Percentiles rank a stretch among this genome's conserved stretches.
Evolutionary conservation across 2,888 invertebrate genomes (phyloP).

Genomic region (Crematogaster levior): DNA sequence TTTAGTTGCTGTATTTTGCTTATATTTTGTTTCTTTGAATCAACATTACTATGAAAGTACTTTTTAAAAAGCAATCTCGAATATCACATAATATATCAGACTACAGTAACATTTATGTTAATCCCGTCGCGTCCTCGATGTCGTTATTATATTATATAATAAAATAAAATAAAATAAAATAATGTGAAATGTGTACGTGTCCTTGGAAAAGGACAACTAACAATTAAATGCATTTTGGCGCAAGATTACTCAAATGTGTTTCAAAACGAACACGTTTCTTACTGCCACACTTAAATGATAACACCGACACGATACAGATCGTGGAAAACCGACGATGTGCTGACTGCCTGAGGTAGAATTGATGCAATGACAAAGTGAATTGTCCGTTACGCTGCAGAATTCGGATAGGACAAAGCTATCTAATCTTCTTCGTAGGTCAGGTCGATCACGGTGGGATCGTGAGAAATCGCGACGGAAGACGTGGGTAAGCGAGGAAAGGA

Average conservation of each 20-base stretch:
- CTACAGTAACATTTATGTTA: background rate
- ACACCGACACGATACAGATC: conserved; percentile 32
- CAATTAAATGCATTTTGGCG: conserved; percentile 28
- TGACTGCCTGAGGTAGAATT: conserved; percentile 33
- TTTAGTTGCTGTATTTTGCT: too few species aligned
- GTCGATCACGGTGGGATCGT: conserved; percentile 68
- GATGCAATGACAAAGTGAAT: conserved; percentile 56
- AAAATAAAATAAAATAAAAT: conserved; percentile 41
- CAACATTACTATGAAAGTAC: background rate
- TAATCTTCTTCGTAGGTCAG: conserved; percentile 60
- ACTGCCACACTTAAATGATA: conserved; percentile 16
- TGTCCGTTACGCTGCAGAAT: conserved; percentile 51
- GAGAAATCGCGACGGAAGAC: conserved; percentile 65
- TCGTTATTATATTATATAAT: too few species aligned
- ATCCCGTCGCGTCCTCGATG: background rate
- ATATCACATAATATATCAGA: background rate
- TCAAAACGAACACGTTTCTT: conserved; percentile 26
- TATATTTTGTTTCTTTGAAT: background rate
- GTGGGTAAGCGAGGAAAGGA: conserved; percentile 40
- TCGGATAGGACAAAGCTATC: conserved; percentile 52
- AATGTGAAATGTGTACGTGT: background rate
- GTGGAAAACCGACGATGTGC: conserved; percentile 22
- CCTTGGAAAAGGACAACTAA: background rate
- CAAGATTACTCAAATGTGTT: conserved; percentile 11
- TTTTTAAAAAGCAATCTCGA: background rate